Base-by-base conservation (phyloP, 2,113 vertebrate species). In the Amphilophus citrinellus region DNA sequence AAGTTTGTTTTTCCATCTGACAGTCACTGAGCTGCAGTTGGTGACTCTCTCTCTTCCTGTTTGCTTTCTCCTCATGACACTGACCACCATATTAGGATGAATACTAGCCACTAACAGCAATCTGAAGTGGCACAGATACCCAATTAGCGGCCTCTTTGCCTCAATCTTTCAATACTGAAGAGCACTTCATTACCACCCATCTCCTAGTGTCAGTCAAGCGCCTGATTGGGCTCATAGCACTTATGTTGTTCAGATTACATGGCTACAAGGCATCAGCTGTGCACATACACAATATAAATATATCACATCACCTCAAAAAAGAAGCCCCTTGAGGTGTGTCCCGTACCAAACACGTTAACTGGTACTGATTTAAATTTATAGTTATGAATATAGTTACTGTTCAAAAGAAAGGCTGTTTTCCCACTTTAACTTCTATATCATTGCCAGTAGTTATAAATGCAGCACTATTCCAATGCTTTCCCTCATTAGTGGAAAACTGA, bases 141-240 rank as follows among this genome's bases (percentile, higher is more conserved):
- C 84, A 89, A 91, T 93, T 87, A 91, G 68, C 85, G 53, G 27
- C 59, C 85, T 84, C 84, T 79, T 71, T 3, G 14, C 65, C 59
- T 66, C 56, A 62, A 61, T 90, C 61, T 22, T 61, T 88, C 59
- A 83, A 37, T 66, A 82, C 39, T 61, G 35, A 89, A 73, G 87
- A 90, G 80, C 81, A 85, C 90, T 93, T 91, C 80, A 93, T 92
- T 92, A 91, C 62, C 68, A 76, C 68, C 56, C 37, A 22, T 82
- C 82, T 82, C 65, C 60, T 87, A 57, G 1, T 66, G 76, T 90
- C 87, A 79, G 59, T 85, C 82, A 82, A 13, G 62, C 18, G 30
- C 39, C 62, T 58, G 59, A 66, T 80, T 76, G 44, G 32, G 18
- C 22, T 85, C 80, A 10, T 11, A 20, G 42, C 39, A 20, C 7